A percentile compares a stretch with the other conserved stretches of the same genome.
These are phyloP conservation scores for Arctocebus calabarensis DNA, from an alignment of 2,797 vertebrate species.

Conservation along the genomic window DNA sequence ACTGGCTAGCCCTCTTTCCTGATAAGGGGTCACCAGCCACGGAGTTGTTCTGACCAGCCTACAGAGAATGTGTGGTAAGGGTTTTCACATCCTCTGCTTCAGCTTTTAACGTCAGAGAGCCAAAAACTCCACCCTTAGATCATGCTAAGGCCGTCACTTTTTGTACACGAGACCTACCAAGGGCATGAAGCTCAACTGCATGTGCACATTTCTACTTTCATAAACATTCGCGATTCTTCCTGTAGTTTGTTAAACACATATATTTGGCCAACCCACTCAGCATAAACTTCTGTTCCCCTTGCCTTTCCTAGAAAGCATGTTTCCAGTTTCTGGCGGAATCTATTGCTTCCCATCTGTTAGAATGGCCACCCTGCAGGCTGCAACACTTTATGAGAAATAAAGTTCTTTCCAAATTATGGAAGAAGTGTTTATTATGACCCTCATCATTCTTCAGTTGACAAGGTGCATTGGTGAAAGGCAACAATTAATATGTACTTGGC, in stretches of 20 bases:
- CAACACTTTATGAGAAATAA: background rate
- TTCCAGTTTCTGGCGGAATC: background rate
- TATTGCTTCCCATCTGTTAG: background rate
- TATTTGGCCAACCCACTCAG: background rate
- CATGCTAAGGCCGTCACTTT: background rate
- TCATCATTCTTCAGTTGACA: background rate
- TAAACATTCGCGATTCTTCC: background rate
- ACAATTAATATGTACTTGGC: background rate
- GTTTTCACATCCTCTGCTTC: background rate
- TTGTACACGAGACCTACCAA: background rate
- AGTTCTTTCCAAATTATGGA: background rate
- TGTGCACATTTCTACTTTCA: background rate
- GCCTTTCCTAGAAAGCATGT: background rate
- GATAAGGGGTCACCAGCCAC: background rate
- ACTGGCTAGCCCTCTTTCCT: background rate
- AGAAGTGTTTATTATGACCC: no score
- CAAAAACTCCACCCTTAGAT: background rate
- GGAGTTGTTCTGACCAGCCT: background rate
- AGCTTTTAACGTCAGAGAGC: background rate
- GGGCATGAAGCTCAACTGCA: background rate
- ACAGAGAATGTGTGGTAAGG: background rate
- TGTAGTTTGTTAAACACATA: background rate
- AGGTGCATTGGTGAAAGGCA: background rate
- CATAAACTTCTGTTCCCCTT: background rate
- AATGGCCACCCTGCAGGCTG: background rate